phyloP scores from a whole-genome alignment of 1,140 invertebrate species.

The Homarus americanus region DNA sequence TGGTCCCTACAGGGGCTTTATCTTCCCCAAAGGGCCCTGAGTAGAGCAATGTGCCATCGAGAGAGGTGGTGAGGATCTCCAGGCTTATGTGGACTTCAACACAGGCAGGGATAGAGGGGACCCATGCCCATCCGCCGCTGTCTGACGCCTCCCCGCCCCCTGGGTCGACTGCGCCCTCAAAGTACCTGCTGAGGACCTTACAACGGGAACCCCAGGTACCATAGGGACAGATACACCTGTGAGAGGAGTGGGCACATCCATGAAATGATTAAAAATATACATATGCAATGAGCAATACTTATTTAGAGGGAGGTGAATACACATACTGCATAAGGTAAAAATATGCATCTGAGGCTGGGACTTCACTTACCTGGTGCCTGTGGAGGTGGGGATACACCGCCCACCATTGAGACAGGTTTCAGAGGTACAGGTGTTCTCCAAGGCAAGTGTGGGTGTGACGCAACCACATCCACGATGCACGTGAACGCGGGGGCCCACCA shows the following conservation, averaged over 20 bases:
- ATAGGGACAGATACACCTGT: slow-evolving; percentile 59
- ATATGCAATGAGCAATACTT: too few species aligned
- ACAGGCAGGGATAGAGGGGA: background rate
- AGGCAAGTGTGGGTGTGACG: background rate
- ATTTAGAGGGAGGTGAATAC: too few species aligned
- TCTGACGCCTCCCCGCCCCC: background rate
- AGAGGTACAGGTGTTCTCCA: background rate
- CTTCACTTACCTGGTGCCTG: slow-evolving; percentile 2
- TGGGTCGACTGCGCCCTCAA: slow-evolving; percentile 2
- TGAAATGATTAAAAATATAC: too few species aligned
- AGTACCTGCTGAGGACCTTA: slow-evolving; percentile 47
- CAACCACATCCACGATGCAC: slow-evolving; percentile 12
- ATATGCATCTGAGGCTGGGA: too few species aligned
- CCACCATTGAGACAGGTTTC: slow-evolving; percentile 30
- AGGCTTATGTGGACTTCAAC: slow-evolving; percentile 9
- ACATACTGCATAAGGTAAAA: too few species aligned
- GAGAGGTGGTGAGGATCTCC: background rate
- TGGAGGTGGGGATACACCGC: background rate
- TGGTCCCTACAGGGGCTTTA: too few species aligned
- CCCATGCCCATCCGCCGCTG: background rate
- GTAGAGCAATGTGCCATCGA: background rate
- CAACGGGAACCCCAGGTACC: slow-evolving; percentile 46
- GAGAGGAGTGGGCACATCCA: background rate
- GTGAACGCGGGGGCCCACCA: slow-evolving; percentile 14
- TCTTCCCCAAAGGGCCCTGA: background rate